Base-by-base conservation (phyloP, 1,140 invertebrate species). In the Propsilocerus akamusi region DNA sequence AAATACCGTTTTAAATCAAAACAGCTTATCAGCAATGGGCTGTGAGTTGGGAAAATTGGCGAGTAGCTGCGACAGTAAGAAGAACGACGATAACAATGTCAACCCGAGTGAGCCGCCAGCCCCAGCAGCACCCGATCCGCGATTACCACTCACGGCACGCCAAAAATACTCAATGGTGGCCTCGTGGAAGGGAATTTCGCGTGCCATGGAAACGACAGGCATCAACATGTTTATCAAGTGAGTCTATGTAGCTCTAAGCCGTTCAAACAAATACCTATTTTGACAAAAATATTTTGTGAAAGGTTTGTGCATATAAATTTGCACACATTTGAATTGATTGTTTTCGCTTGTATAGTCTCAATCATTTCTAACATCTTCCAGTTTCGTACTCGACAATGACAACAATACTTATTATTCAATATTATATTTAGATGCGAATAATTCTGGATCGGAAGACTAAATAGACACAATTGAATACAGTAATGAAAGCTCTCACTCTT, bases 211-310 rank as follows among this genome's bases (percentile, higher is more conserved):
- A 64, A 76, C 81, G 12, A 91, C 88, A 24, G 88, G 87, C 14
- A 77, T 92, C 54, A 78, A 77, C 65, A 92, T 92, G 87, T 90
- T 92, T 66, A 72, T 90, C 63, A 86, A 85, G 87, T 90, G 68
- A 81, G 83, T 77, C 41, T 22, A 37, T 26, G 8, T n/a, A 30
- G 28, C 28, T 8, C n/a, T n/a, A n/a, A n/a, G n/a, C n/a, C n/a
- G n/a, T n/a, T n/a, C n/a, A n/a, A n/a, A n/a, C n/a, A n/a, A n/a
- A n/a, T n/a, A n/a, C n/a, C n/a, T n/a, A n/a, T n/a, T n/a, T n/a
- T n/a, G n/a, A n/a, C n/a, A n/a, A n/a, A n/a, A 12, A 46, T 46
- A 7, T 46, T 11, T 14, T 6, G 12, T 7, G 14, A 12, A 11
- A 46, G 8, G 8, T 10, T 30, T n/a, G 28, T 10, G 8, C 8